These are phyloP conservation scores for Drosophila nr. fundita DNA, from an alignment of 2,888 invertebrate species.

Conservation along the genomic window DNA sequence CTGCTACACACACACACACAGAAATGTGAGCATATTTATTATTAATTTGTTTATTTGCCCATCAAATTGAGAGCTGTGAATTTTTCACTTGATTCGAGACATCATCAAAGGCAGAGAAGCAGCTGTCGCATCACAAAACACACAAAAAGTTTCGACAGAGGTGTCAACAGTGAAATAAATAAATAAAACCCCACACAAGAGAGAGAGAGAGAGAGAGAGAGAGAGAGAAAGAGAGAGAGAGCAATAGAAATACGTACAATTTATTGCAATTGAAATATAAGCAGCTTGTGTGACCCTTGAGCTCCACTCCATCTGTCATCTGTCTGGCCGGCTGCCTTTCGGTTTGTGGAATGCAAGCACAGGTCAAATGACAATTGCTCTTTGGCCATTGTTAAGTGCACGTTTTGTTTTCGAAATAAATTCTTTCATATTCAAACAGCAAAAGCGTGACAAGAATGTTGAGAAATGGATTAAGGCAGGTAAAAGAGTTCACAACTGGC, in stretches of 20 bases:
- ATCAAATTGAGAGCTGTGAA: slow-evolving; percentile 36
- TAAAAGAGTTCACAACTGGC: not conserved
- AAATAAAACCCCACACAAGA: slow-evolving; percentile 4
- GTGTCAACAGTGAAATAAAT: slow-evolving; percentile 21
- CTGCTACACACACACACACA: not conserved
- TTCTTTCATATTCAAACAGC: not conserved
- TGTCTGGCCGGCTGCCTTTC: not conserved
- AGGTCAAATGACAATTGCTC: slow-evolving; percentile 44
- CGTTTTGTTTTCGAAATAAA: slow-evolving; percentile 5
- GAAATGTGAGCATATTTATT: slow-evolving; percentile 29
- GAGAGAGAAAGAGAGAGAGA: too few species aligned
- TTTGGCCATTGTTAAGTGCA: slow-evolving; percentile 30
- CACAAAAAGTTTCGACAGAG: not conserved
- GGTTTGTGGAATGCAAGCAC: not conserved
- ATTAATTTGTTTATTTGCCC: slow-evolving; percentile 46
- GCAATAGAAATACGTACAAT: slow-evolving; percentile 17
- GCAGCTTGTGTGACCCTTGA: slow-evolving; percentile 35
- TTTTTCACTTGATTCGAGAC: slow-evolving; percentile 23
- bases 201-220: not conserved
- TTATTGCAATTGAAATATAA: slow-evolving; percentile 48
- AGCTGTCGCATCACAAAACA: not conserved
- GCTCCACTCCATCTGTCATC: slow-evolving; percentile 9
- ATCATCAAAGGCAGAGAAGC: slow-evolving; percentile 20
- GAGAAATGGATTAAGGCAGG: too few species aligned
- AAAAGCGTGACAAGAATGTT: slow-evolving; percentile 1